phyloP scores from a whole-genome alignment of 2,797 vertebrate species.

The Enteromius paludinosus region DNA sequence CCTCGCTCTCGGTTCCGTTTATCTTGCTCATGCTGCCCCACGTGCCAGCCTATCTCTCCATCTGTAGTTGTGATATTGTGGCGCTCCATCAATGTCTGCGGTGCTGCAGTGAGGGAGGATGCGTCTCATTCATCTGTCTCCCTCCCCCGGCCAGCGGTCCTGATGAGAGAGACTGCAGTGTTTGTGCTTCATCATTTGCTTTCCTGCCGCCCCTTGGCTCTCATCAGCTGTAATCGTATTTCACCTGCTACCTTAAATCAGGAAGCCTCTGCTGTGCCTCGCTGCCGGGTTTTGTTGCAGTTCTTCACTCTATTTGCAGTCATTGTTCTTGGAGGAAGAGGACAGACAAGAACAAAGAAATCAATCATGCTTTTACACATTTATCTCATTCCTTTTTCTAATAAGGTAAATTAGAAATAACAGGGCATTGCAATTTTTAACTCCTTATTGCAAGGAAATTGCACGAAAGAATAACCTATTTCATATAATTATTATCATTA shows the following conservation, averaged over 20 bases:
- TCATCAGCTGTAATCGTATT: slow-evolving; percentile 54
- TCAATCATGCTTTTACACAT: neutral
- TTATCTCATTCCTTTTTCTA: neutral
- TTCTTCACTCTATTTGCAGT: slow-evolving; percentile 11
- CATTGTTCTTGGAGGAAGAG: slow-evolving; percentile 9
- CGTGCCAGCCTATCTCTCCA: slow-evolving; percentile 19
- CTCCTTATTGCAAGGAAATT: neutral
- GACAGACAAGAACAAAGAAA: neutral
- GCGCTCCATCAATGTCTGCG: slow-evolving; percentile 24
- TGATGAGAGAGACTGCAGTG: slow-evolving; percentile 41
- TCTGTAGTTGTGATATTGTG: slow-evolving; percentile 15
- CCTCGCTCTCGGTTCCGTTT: neutral
- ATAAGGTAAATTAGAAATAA: neutral
- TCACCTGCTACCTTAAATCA: slow-evolving; percentile 39
- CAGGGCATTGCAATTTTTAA: neutral
- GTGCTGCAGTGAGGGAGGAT: slow-evolving; percentile 5
- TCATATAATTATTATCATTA: too few species aligned
- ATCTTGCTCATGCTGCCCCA: neutral
- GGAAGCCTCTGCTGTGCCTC: slow-evolving; percentile 10
- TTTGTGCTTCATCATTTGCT: slow-evolving; percentile 24
- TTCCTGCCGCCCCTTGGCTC: slow-evolving; percentile 22
- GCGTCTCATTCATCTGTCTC: neutral
- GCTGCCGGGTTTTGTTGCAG: neutral
- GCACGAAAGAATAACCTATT: too few species aligned
- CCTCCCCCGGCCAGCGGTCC: slow-evolving; percentile 9